phyloP scores from a whole-genome alignment of 2,888 invertebrate genomes.

The Sepiola atlantica region DNA sequence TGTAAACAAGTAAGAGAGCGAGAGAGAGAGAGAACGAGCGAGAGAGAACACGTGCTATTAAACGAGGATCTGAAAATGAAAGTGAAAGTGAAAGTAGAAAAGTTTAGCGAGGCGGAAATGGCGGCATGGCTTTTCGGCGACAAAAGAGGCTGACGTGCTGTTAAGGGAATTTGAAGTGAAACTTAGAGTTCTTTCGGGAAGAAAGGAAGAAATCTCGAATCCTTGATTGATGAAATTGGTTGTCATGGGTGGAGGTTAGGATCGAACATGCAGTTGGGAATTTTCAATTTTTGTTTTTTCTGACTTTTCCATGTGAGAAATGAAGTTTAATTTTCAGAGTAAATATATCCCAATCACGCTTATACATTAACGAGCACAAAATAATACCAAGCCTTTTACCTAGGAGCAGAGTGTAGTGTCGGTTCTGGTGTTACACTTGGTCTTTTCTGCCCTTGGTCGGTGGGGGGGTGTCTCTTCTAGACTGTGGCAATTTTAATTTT shows the following conservation, averaged over 20 bases:
- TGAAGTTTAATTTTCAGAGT: background rate
- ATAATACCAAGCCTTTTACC: too few species aligned
- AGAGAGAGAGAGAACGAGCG: background rate
- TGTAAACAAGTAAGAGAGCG: background rate
- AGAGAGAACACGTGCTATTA: background rate
- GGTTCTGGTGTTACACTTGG: too few species aligned
- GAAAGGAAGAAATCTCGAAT: background rate
- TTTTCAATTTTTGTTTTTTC: background rate
- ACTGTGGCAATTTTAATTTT: too few species aligned
- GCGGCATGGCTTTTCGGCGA: background rate
- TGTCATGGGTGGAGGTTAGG: background rate
- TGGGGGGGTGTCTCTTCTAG: too few species aligned
- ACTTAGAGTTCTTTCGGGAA: background rate
- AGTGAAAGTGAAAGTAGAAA: background rate
- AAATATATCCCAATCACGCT: background rate
- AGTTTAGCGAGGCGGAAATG: background rate
- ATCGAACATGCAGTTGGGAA: background rate
- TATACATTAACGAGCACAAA: too few species aligned
- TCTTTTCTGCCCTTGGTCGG: too few species aligned
- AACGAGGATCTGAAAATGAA: background rate
- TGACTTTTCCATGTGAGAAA: background rate
- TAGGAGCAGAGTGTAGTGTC: too few species aligned
- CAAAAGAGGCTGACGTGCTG: constrained; percentile 32
- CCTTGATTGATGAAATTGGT: background rate
- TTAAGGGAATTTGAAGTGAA: constrained; percentile 8